Conservation (phyloP, 2,888 invertebrate genomes). For the Stenolophus ochropezus region DNA sequence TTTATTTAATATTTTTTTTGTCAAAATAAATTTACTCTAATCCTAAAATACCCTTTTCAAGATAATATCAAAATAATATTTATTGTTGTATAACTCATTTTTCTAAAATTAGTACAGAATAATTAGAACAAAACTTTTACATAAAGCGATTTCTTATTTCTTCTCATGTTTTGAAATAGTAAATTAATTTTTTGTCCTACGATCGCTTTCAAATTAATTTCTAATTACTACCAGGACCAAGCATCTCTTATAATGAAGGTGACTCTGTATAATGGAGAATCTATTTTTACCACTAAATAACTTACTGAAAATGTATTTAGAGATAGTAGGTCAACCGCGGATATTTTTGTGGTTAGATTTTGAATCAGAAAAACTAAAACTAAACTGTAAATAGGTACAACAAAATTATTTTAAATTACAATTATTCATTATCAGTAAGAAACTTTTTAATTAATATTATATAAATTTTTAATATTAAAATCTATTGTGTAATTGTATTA, state of each 20-base stretch:
- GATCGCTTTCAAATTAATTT: not conserved
- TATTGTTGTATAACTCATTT: not conserved
- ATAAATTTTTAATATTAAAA: no score
- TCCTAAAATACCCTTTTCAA: no score
- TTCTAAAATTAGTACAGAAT: not conserved
- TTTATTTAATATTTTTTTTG: no score
- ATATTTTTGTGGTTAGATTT: not conserved
- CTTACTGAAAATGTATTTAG: not conserved
- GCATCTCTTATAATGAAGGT: not conserved
- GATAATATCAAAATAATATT: no score
- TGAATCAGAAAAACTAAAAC: no score
- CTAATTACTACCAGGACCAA: not conserved
- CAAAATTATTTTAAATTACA: no score
- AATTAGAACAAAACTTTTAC: not conserved
- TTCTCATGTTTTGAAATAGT: not conserved
- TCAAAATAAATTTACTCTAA: no score
- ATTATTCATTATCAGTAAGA: no score
- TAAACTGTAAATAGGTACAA: no score
- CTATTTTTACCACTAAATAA: not conserved
- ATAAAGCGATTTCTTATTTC: not conserved
- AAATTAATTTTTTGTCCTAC: not conserved
- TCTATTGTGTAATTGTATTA: no score
- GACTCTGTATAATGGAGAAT: not conserved
- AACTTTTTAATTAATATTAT: no score
- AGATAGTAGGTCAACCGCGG: not conserved